These are phyloP conservation scores for Ctenodactylus gundi DNA, from an alignment of 2,113 vertebrate genomes.

Conservation along the genomic window DNA sequence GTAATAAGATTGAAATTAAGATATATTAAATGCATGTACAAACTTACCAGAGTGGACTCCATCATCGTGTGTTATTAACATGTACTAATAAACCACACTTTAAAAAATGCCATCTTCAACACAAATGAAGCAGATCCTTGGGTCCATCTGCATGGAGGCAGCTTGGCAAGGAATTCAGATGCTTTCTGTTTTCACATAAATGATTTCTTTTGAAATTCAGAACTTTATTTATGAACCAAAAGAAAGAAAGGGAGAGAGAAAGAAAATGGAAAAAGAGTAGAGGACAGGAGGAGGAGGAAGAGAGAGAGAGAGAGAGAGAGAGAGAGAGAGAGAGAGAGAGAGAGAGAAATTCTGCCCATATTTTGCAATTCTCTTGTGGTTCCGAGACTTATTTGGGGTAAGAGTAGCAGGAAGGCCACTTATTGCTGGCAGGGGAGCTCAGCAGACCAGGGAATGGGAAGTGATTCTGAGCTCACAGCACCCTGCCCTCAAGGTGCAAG, in stretches of 20 bases:
- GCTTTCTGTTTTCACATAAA: not conserved
- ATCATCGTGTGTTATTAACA: no score
- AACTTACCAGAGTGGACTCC: no score
- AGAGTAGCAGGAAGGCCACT: not conserved
- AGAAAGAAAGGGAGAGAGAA: not conserved
- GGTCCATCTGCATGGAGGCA: not conserved
- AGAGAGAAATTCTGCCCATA: not conserved
- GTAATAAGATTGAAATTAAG: no score
- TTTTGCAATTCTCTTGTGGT: not conserved
- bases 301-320: no score
- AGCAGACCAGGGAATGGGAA: not conserved
- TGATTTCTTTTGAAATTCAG: slow-evolving; percentile 43
- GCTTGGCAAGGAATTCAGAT: not conserved
- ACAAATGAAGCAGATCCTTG: not conserved
- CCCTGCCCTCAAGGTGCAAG: not conserved
- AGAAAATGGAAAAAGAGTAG: fast-evolving
- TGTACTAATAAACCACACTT: no score
- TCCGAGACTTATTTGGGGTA: not conserved
- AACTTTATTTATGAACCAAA: slow-evolving; percentile 30
- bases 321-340: not conserved
- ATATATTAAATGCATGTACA: no score
- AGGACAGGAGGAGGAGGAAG: fast-evolving
- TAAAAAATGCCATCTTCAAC: not conserved
- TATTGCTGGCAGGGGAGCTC: not conserved
- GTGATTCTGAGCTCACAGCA: not conserved